Evolutionary conservation across 2,888 invertebrate genomes (phyloP).

Genomic region (Callyntrura guangdongensis): DNA sequence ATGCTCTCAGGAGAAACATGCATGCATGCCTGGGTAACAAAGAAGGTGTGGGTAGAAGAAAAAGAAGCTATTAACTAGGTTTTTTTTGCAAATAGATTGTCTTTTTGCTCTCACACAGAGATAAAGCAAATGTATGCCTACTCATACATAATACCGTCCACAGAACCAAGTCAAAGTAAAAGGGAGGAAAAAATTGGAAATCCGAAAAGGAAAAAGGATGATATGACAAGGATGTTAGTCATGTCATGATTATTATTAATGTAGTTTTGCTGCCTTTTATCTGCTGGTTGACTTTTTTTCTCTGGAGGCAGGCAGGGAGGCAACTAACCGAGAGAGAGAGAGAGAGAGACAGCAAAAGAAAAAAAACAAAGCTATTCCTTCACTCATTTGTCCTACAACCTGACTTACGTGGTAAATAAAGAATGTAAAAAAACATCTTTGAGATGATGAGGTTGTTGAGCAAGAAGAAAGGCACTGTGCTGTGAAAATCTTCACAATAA

Average conservation of each 20-base stretch:
- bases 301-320: neutral
- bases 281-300: constrained; percentile 20
- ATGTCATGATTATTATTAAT: constrained; percentile 54
- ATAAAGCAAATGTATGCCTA: neutral
- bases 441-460: neutral
- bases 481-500: constrained; percentile 35
- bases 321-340: too few relatives aligned
- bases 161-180: neutral
- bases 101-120: constrained; percentile 10
- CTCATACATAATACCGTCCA: constrained; percentile 34
- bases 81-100: constrained; percentile 52
- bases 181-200: constrained; percentile 21
- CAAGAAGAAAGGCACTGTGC: constrained; percentile 26
- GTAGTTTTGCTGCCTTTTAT: neutral
- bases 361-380: constrained; percentile 20
- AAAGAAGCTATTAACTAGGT: constrained; percentile 32
- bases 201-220: constrained; percentile 44
- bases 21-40: neutral
- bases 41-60: constrained; percentile 35
- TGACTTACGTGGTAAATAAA: constrained; percentile 51
- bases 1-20: neutral
- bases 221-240: constrained; percentile 48
- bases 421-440: constrained; percentile 25
- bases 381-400: neutral
- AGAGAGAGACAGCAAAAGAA: neutral